A percentile compares a stretch with the other conserved stretches of the same genome.
Evolutionary conservation across 2,797 vertebrate genomes (phyloP).

Genomic region (Takifugu ocellatus): DNA sequence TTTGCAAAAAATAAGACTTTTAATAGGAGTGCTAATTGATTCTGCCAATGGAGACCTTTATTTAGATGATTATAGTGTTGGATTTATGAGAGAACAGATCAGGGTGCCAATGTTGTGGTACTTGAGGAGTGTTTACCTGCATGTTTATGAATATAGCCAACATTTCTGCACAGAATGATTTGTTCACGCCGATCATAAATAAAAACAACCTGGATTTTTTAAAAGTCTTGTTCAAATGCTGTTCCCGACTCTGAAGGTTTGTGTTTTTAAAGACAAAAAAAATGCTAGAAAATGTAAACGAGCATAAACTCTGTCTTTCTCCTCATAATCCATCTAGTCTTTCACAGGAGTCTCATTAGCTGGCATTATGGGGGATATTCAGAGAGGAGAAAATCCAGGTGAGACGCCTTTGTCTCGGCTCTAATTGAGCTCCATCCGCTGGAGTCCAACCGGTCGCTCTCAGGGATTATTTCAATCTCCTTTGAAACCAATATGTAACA

Average conservation of each 20-base stretch:
- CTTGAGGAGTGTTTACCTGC: no score
- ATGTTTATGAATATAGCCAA: no score
- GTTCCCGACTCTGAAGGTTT: neutral
- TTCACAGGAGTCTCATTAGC: conserved; percentile 15
- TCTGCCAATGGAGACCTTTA: no score
- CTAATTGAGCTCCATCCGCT: neutral
- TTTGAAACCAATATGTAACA: conserved; percentile 1
- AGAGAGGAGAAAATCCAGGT: conserved; percentile 16
- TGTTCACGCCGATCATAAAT: no score
- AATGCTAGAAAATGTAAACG: neutral
- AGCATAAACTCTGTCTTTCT: conserved; percentile 5
- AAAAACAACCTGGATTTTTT: neutral
- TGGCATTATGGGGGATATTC: neutral
- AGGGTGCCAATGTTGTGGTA: no score
- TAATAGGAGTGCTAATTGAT: no score
- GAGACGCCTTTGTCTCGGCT: conserved; percentile 9
- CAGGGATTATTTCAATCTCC: conserved; percentile 28
- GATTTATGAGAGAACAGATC: no score
- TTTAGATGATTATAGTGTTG: no score
- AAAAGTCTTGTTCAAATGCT: no score
- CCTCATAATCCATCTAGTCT: neutral
- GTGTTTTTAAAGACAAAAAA: neutral
- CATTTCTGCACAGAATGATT: no score
- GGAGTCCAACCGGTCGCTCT: conserved; percentile 10
- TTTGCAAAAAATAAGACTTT: no score